phyloP scores from a whole-genome alignment of 2,113 vertebrate genomes.

The Micromys minutus region DNA sequence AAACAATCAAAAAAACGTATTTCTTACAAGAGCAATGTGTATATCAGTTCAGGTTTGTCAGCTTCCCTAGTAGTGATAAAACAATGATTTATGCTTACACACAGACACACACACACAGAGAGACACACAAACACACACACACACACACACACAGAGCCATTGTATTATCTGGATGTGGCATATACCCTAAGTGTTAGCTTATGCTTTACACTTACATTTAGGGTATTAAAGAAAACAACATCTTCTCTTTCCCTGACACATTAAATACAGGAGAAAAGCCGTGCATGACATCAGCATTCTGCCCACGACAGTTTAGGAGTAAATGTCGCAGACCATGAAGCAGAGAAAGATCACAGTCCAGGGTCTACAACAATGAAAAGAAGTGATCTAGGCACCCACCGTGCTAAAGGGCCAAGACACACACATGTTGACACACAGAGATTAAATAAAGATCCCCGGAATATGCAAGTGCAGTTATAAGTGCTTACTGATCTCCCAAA shows the following conservation, averaged over 20 bases:
- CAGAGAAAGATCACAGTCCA: conserved; percentile 11
- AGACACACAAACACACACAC: not conserved
- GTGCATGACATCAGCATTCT: conserved; percentile 51
- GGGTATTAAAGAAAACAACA: conserved; percentile 46
- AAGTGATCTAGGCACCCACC: not conserved
- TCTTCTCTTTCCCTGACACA: conserved; percentile 20
- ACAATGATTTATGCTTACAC: not conserved
- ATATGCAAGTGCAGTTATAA: not conserved
- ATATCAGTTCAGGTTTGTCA: not conserved
- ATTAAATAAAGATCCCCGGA: not conserved
- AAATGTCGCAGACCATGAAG: conserved; percentile 33
- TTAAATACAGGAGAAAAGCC: conserved; percentile 15
- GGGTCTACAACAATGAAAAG: not conserved
- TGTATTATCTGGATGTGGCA: not conserved
- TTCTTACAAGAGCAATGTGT: not conserved
- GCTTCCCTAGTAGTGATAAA: not conserved
- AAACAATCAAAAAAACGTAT: not conserved
- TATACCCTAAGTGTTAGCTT: not conserved
- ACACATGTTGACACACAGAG: not conserved
- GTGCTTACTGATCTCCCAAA: not conserved
- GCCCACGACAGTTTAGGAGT: not conserved
- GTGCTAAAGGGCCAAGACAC: not conserved
- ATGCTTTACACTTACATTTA: conserved; percentile 7
- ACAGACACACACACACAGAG: not conserved
- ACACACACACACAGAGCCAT: not conserved